These are phyloP conservation scores for Nephrotoma flavescens DNA, from an alignment of 2,888 invertebrate genomes.

Conservation along the genomic window DNA sequence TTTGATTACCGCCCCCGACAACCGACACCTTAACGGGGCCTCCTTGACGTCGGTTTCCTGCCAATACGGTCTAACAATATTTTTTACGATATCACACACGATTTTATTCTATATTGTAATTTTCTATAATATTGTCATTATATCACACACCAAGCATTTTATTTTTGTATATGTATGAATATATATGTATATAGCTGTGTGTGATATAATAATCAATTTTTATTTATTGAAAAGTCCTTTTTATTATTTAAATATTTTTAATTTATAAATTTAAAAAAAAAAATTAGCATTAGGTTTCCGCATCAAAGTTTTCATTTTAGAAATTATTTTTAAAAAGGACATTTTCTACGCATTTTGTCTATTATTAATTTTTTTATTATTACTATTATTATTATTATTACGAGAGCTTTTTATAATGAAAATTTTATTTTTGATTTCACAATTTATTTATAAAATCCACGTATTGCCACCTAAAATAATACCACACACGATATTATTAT, in stretches of 20 bases:
- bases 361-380: background rate
- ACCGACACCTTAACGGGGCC: conserved; percentile 35
- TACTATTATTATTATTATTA: background rate
- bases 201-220: background rate
- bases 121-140: background rate
- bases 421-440: background rate
- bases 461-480: background rate
- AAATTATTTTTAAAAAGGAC: background rate
- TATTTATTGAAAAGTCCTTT: background rate
- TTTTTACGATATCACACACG: background rate
- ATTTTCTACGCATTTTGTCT: background rate
- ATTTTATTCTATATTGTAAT: background rate
- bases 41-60: conserved; percentile 29
- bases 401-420: background rate
- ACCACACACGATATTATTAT: background rate
- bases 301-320: background rate
- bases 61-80: conserved; percentile 23
- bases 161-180: no score
- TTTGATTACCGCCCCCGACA: conserved; percentile 30
- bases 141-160: background rate
- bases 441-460: background rate
- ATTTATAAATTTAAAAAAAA: background rate
- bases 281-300: background rate
- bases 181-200: background rate
- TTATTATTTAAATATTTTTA: background rate